A percentile compares a stretch with the other conserved stretches of the same genome.
phyloP scores from a whole-genome alignment of 2,797 vertebrate species.

The Poeciliopsis presidionis region DNA sequence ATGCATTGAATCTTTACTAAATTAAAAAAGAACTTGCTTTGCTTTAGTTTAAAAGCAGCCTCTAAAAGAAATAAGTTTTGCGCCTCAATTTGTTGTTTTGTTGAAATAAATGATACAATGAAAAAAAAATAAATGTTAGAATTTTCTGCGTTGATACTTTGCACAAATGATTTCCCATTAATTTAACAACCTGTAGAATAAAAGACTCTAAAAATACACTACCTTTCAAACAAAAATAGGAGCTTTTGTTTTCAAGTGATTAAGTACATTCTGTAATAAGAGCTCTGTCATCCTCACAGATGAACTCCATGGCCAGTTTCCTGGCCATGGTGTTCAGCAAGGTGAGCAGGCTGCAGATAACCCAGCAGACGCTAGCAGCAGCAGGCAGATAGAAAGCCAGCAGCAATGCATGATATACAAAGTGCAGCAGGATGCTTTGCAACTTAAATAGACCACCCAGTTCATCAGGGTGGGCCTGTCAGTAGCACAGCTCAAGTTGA shows the following conservation, averaged over 20 bases:
- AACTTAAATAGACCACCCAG: not conserved
- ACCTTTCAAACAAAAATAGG: not conserved
- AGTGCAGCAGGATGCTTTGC: not conserved
- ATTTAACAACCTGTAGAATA: not conserved
- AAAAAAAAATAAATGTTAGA: not conserved
- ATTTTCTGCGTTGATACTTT: not conserved
- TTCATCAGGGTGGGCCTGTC: not conserved
- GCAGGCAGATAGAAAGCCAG: not conserved
- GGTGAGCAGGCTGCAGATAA: not conserved
- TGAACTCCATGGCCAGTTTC: no score
- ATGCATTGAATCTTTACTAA: constrained; percentile 2
- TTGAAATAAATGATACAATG: not conserved
- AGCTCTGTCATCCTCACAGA: no score
- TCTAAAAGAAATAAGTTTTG: not conserved
- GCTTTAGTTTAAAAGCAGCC: not conserved
- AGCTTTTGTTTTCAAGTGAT: no score
- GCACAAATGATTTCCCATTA: not conserved
- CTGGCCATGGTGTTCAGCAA: not conserved
- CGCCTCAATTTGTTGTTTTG: not conserved
- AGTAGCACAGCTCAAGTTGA: not conserved
- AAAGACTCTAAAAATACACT: not conserved
- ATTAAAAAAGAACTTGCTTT: not conserved
- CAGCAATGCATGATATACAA: not conserved
- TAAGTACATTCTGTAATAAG: no score
- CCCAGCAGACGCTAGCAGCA: not conserved